Conservation (phyloP, 2,797 vertebrate genomes). For the Australoheros facetus region DNA sequence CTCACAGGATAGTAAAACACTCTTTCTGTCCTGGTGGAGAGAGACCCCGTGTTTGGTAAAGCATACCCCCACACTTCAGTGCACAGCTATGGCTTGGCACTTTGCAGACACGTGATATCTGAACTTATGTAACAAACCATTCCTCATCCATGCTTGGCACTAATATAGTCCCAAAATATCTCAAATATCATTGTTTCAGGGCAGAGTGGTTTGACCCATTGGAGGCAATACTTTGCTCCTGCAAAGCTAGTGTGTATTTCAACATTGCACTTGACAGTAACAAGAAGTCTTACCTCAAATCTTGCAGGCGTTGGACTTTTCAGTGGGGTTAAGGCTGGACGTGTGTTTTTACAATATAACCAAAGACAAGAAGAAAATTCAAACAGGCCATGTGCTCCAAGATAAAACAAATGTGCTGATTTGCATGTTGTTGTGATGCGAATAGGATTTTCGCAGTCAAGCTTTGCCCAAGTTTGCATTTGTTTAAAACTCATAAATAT, state of each 20-base stretch:
- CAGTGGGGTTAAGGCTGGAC: not conserved
- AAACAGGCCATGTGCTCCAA: not conserved
- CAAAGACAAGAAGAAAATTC: not conserved
- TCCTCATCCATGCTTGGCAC: not conserved
- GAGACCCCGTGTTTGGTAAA: conserved; percentile 36
- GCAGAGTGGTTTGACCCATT: conserved; percentile 28
- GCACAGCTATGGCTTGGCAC: conserved; percentile 30
- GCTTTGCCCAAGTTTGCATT: not conserved
- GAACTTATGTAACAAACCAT: conserved; percentile 53
- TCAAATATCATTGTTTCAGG: conserved; percentile 56
- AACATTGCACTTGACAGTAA: not conserved
- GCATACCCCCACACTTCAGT: conserved; percentile 5
- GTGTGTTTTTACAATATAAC: not conserved
- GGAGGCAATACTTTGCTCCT: not conserved
- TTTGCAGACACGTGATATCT: conserved; percentile 52
- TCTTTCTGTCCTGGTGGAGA: conserved; percentile 9
- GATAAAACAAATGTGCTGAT: not conserved
- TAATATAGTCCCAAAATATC: conserved; percentile 55
- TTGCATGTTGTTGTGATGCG: not conserved
- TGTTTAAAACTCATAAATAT: too few species aligned
- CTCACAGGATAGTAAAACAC: conserved; percentile 1
- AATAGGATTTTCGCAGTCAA: not conserved
- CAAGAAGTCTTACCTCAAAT: not conserved
- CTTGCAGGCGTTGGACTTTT: not conserved
- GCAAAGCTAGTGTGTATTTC: not conserved